phyloP scores from a whole-genome alignment of 2,113 vertebrate species.

The Indri indri region DNA sequence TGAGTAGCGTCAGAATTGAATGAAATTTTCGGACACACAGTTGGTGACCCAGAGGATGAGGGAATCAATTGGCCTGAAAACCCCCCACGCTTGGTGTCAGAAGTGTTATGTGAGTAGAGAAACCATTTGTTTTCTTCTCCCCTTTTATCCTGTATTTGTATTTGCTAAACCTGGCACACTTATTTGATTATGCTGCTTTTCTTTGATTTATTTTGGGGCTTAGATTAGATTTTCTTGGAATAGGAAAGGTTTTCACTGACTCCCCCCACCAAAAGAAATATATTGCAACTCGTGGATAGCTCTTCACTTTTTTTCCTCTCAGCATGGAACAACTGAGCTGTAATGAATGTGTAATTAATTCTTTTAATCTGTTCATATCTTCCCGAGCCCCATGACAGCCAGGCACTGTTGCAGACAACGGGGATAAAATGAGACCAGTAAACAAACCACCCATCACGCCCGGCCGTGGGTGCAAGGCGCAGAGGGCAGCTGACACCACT shows the following conservation, averaged over 20 bases:
- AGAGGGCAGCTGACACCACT: fast-evolving
- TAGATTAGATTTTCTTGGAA: not conserved
- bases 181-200: not conserved
- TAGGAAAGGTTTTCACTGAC: not conserved
- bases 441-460: not conserved
- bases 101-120: not conserved
- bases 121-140: not conserved
- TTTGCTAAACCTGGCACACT: not conserved
- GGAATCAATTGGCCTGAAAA: not conserved
- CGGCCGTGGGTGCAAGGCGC: not conserved
- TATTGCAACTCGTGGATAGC: not conserved
- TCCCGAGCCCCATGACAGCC: not conserved
- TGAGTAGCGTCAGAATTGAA: not conserved
- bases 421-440: not conserved
- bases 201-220: not conserved
- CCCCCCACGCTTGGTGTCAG: not conserved
- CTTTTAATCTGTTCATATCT: not conserved
- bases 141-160: not conserved
- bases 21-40: not conserved
- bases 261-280: not conserved
- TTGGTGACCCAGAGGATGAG: not conserved
- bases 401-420: not conserved
- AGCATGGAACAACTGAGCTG: not conserved
- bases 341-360: not conserved
- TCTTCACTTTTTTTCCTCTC: not conserved